Conservation (phyloP, 2,888 invertebrate species). For the Julus scandinavius region DNA sequence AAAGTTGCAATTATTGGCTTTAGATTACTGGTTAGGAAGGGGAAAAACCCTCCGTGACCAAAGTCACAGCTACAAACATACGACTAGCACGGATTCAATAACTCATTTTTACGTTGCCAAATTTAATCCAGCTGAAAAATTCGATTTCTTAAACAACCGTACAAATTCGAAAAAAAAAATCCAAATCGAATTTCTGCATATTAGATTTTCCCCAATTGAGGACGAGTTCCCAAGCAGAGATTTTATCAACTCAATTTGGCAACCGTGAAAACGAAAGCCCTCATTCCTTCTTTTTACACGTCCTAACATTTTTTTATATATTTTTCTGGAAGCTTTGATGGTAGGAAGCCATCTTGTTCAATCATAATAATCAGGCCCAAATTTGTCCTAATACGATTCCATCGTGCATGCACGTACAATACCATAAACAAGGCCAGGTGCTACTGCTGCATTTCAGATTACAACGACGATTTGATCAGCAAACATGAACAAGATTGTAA, state of each 20-base stretch:
- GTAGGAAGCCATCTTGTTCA: background rate
- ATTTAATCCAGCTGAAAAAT: slow-evolving; percentile 16
- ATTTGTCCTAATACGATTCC: background rate
- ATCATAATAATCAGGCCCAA: background rate
- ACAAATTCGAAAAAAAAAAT: background rate
- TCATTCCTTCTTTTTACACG: background rate
- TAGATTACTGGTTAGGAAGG: background rate
- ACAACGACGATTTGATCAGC: background rate
- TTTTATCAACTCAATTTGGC: slow-evolving; percentile 21
- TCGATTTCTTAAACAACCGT: slow-evolving; percentile 5
- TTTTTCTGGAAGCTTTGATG: background rate
- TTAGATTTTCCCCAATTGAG: slow-evolving; percentile 17
- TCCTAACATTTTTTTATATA: background rate
- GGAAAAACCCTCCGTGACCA: background rate
- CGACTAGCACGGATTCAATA: background rate
- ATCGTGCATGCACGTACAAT: background rate
- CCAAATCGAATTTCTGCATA: slow-evolving; percentile 19
- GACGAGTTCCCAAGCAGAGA: background rate
- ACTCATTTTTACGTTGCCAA: background rate
- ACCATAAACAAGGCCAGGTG: background rate
- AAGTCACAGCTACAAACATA: background rate
- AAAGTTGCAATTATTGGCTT: background rate
- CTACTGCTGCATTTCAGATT: background rate
- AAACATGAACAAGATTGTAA: background rate
- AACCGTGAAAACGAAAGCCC: background rate